Base-by-base conservation (phyloP, 1,140 invertebrate genomes). In the Aphelenchoides fujianensis region DNA sequence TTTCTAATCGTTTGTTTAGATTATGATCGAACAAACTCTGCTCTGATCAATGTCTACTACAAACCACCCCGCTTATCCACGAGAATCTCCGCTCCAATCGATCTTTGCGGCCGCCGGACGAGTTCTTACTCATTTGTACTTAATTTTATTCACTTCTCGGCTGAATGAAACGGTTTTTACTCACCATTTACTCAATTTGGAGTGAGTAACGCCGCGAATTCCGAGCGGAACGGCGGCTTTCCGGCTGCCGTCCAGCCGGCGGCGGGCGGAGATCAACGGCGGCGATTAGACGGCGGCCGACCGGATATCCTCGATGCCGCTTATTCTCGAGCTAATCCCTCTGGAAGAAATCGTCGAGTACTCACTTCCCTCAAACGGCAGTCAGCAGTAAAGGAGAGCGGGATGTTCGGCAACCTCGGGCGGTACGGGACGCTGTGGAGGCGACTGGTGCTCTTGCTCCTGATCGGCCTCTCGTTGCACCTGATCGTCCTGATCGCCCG, bases 1-100 rank as follows among this genome's bases (percentile, higher is more conserved):
- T n/a, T n/a, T n/a, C n/a, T n/a, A n/a, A n/a, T n/a, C n/a, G n/a
- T n/a, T n/a, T n/a, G n/a, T n/a, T n/a, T n/a, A n/a, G n/a, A n/a
- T n/a, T n/a, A 92, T 98, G 90, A 88, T 97, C 63, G 95, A 98
- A 86, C 93, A 98, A 85, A 95, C 94, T 2, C 87, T 98, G 28
- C 90, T 98, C 71, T 98, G 92, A 90, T 66, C 31, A 0, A 66
- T 36, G 41, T 48, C 41, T 12, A 48, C 12, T 12, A 48, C 12
- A 48, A 48, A 48, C 12, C 41, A 48, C 12, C 12, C 41, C 12
- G 23, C 12, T 48, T 48, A 48, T 16, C 41, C 41, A 48, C 41
- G 41, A n/a, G n/a, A n/a, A 48, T 48, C 41, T 48, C 41, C 23
- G 41, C 12, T 48, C 41, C n/a, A n/a, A n/a, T n/a, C n/a, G 12